A percentile compares a stretch with the other conserved stretches of the same genome.
phyloP scores from a whole-genome alignment of 2,797 vertebrate genomes.

The Pipistrellus pipistrellus region DNA sequence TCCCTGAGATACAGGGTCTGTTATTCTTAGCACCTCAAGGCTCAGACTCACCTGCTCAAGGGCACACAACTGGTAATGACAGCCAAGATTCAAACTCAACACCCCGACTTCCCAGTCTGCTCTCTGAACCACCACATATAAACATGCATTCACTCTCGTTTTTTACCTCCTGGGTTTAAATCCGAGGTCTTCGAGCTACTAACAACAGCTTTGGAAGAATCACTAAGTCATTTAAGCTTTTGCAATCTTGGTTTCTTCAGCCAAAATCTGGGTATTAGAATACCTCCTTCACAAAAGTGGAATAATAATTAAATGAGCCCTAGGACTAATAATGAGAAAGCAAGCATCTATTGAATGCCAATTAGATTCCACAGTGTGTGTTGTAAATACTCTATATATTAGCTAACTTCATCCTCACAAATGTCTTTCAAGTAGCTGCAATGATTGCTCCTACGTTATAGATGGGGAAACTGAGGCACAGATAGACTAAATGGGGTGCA shows the following conservation, averaged over 20 bases:
- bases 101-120: background rate
- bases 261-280: background rate
- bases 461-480: background rate
- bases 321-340: background rate
- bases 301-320: background rate
- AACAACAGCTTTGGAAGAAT: background rate
- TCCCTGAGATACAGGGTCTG: background rate
- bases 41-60: background rate
- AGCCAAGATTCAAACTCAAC: background rate
- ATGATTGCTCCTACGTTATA: background rate
- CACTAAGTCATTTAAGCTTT: background rate
- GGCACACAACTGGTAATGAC: background rate
- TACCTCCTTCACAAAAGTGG: background rate
- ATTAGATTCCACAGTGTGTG: background rate
- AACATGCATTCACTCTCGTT: background rate
- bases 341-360: slow-evolving; percentile 3
- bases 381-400: background rate
- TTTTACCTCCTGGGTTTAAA: slow-evolving; percentile 1
- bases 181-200: background rate
- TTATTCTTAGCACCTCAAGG: background rate
- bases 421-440: background rate
- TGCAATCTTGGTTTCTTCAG: background rate
- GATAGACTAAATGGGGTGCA: background rate
- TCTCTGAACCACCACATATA: background rate
- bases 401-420: background rate